These are phyloP conservation scores for Dryocosmus kuriphilus DNA, from an alignment of 2,888 invertebrate genomes.

Conservation along the genomic window DNA sequence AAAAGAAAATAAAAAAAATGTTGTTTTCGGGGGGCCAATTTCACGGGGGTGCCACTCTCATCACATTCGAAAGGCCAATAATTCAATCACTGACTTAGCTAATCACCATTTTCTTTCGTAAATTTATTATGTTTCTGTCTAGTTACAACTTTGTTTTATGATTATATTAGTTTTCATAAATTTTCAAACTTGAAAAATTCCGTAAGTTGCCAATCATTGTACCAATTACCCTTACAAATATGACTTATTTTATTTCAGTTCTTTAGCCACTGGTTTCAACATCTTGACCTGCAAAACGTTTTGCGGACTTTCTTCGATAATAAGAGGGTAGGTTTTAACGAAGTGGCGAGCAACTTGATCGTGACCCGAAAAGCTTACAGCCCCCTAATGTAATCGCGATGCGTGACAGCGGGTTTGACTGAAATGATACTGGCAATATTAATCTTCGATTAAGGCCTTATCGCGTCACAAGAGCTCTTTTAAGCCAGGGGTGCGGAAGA, in stretches of 20 bases:
- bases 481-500: conserved; percentile 61
- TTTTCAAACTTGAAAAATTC: too few species aligned
- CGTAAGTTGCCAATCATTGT: too few species aligned
- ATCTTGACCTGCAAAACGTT: not conserved
- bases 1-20: too few species aligned
- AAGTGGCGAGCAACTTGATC: conserved; percentile 45
- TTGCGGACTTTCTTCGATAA: not conserved
- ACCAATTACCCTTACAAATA: not conserved
- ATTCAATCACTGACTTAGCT: too few species aligned
- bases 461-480: conserved; percentile 57
- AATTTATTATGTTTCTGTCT: too few species aligned
- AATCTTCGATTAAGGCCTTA: conserved; percentile 73
- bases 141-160: too few species aligned
- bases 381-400: conserved; percentile 64
- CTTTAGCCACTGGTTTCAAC: not conserved
- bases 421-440: conserved; percentile 66
- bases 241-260: not conserved
- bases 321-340: not conserved
- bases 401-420: conserved; percentile 61
- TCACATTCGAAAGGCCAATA: too few species aligned
- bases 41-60: too few species aligned
- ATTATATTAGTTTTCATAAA: too few species aligned
- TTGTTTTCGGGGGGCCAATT: too few species aligned
- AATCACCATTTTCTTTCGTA: too few species aligned
- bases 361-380: conserved; percentile 59